Evolutionary conservation across 2,888 invertebrate species (phyloP).

Genomic region (Synergus umbraculus): DNA sequence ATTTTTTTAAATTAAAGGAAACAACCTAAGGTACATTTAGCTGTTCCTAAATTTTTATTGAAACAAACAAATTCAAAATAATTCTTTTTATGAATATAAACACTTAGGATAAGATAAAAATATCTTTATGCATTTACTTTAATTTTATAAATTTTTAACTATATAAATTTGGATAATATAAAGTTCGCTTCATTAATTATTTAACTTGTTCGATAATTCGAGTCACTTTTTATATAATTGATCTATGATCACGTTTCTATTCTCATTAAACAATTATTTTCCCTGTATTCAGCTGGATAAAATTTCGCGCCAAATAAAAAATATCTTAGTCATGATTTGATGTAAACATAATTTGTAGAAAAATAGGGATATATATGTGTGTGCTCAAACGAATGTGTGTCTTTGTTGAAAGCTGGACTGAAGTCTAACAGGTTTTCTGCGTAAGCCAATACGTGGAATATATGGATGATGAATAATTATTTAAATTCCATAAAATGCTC

Average conservation of each 20-base stretch:
- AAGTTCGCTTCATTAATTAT: neutral
- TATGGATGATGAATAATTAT: conserved; percentile 25
- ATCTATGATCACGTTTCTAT: neutral
- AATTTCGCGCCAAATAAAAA: neutral
- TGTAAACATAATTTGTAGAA: neutral
- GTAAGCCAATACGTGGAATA: neutral
- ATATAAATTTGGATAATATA: neutral
- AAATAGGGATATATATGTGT: neutral
- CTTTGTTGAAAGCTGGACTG: neutral
- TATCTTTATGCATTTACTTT: too few relatives aligned
- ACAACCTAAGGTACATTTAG: too few relatives aligned
- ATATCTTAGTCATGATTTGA: neutral
- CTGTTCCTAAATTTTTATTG: too few relatives aligned
- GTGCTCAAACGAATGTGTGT: neutral
- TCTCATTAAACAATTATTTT: neutral
- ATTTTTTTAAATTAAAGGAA: too few relatives aligned
- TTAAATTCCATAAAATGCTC: conserved; percentile 3
- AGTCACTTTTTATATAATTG: neutral
- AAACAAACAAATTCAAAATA: too few relatives aligned
- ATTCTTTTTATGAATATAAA: too few relatives aligned
- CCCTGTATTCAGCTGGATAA: neutral
- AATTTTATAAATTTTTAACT: neutral
- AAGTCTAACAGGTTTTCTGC: neutral
- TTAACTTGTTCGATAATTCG: neutral
- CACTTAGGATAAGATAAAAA: too few relatives aligned